Base-by-base conservation (phyloP, 2,797 vertebrate genomes). In the Hipposideros larvatus region DNA sequence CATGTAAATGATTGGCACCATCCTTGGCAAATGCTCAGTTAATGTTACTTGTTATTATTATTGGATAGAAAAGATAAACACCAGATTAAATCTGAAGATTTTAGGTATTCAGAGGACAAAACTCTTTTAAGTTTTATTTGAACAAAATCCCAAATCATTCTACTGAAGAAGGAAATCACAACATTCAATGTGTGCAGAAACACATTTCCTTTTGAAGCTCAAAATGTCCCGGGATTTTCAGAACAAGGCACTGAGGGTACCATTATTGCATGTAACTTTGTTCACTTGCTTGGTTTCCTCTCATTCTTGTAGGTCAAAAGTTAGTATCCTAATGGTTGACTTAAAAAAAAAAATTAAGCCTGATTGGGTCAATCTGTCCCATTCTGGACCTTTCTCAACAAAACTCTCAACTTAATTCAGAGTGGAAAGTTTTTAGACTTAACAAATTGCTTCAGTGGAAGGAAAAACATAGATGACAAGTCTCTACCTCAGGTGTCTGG, bases 201-300 rank as follows among this genome's bases (percentile, higher is more conserved):
- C 31, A 51, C 59, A 85, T 84, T 91, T 96, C 83, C 84, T 93
- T 80, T 77, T 8, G 41, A 88, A 88, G 31, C 37, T 92, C 75
- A 87, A 66, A 94, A 96, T 63, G 48, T 85, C 77, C 53, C 34
- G 28, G 28, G 34, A 28, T 84, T 97, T 97, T 91, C 73, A 87
- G 94, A 97, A 91, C 83, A 94, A 94, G 77, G 66, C 46, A 74
- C 59, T 93, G 53, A 75, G 3, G 24, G 86, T 68, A 11, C 55
- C 53, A 9, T 83, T 51, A 19, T 26, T 59, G 24, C 26, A 65
- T 8, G 2, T 34, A 28, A 51, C 37, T 85, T 71, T 78, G 37
- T 96, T 95, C 79, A 85, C 26, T 34, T 77, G 26, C 71, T 87
- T 71, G 59, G 34, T 87, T 95, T 97, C 94, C 78, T 96, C 57